Base-by-base conservation (phyloP, 1,140 invertebrate genomes). In the Nasonia giraulti region DNA sequence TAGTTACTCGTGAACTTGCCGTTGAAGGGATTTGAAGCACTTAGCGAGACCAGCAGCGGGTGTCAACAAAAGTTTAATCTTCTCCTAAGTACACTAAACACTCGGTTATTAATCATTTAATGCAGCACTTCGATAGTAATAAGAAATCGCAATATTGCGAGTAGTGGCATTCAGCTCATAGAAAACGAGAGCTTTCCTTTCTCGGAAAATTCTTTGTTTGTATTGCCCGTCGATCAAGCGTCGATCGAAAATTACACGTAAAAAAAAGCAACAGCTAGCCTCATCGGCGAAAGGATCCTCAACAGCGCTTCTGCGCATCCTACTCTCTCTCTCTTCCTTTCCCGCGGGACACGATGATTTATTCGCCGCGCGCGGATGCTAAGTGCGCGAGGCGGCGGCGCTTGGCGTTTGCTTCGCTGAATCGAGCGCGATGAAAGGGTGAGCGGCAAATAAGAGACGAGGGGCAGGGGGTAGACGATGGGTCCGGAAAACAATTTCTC, bases 401-500 rank as follows among this genome's bases (percentile, higher is more conserved):
- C 50, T 17, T 10, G 44, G 23, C 47, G 3, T 78, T 50, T 78
- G 27, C 44, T 55, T n/a, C n/a, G 14, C 20, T 10, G 37, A 44
- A 44, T 78, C 76, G 73, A 33, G 11, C 73, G 11, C 73, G 37
- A 75, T 75, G 73, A n/a, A 11, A 75, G 14, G 8, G 17, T 17
- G 73, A 17, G 37, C 14, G 27, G 37, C 73, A n/a, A 33, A 31
- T 14, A 11, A 44, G 20, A n/a, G 73, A 33, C 2, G 50, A 1
- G 62, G 69, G 77, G 3, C 11, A 37, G 27, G 33, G 11, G 4
- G 20, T 47, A 31, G 44, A 62, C 7, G 23, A 50, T 31, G 47
- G 23, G 23, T 23, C 50, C 27, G 80, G 62, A 55, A 80, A 81
- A 81, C 80, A 81, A 81, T 81, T 81, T 81, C 80, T 71, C 80